Percentiles rank a stretch among this genome's conserved stretches.
Evolutionary conservation across 1,140 invertebrate genomes (phyloP).

Genomic region (Anthonomus grandis): DNA sequence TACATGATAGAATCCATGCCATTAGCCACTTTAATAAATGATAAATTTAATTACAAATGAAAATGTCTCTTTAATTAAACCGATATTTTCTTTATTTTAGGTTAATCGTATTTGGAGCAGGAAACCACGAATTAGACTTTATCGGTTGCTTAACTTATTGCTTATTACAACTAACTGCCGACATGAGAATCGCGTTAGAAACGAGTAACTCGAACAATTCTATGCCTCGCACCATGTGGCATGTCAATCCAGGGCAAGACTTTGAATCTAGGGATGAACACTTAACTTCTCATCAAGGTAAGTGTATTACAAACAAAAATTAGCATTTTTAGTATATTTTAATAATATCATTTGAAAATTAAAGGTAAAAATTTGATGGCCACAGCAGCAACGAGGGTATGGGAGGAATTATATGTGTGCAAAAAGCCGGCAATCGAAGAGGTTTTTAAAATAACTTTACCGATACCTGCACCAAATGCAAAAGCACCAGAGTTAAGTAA

Average conservation of each 20-base stretch:
- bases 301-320: background rate
- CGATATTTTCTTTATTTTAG: conserved; percentile 50
- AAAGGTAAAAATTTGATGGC: conserved; percentile 76
- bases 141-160: conserved; percentile 94
- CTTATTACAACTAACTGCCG: conserved; percentile 87
- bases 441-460: conserved; percentile 85
- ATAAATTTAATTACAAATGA: background rate
- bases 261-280: conserved; percentile 69
- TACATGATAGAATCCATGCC: no score
- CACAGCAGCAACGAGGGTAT: conserved; percentile 87
- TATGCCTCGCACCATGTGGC: conserved; percentile 81
- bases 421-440: conserved; percentile 95
- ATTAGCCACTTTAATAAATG: no score
- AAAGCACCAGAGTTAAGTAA: conserved; percentile 75
- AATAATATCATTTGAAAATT: conserved; percentile 1
- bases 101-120: conserved; percentile 85
- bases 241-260: conserved; percentile 74
- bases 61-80: background rate
- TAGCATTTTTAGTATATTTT: background rate
- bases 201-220: conserved; percentile 41
- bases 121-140: conserved; percentile 93
- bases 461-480: conserved; percentile 63
- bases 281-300: conserved; percentile 70
- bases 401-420: conserved; percentile 94
- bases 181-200: conserved; percentile 82